Evolutionary conservation across 2,888 invertebrate species (phyloP), one percentile per base, ranked within the genome.

Genomic region (Apodemia zela): DNA sequence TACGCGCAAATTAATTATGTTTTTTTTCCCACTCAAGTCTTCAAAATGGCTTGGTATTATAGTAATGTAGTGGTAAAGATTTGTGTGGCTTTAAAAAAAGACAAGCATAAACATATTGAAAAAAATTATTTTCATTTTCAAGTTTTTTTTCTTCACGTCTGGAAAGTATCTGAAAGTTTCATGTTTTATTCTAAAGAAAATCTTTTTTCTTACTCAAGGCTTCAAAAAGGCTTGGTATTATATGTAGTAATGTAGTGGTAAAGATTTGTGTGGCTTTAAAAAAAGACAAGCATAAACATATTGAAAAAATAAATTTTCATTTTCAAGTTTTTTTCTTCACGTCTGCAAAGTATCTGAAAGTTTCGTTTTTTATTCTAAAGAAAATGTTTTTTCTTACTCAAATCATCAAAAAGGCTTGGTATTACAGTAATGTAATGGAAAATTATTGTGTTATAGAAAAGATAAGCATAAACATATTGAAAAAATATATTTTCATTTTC

Each of bases 1-100:
- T 72, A 75, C 73, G 74, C 74, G 72, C 79, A 80, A 81, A 82
- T 81, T 81, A 75, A 80, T 78, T 79, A 77, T 74, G 73, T 72
- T 72, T 21, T 21, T 68, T 69, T 72, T 73, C 21, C 68, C 68
- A 67, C 67, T 68, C 63, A 68, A 68, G 66, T 67, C 69, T 63
- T 70, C 69, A 66, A 71, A 45, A 70, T 66, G 70, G 66, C 61
- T 61, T 62, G 66, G 65, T 69, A 66, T 67, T 71, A 54, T n/a
- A 54, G 66, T 67, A 54, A 54, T 51, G 51, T 42, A 42, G 42
- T 51, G 51, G 21, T 61, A 49, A 66, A 33, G n/a, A n/a, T n/a
- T n/a, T n/a, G n/a, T n/a, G n/a, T n/a, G n/a, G n/a, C n/a, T n/a
- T n/a, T n/a, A n/a, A n/a, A n/a, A 42, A 64, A 64, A 61, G 59